A percentile compares a stretch with the other conserved stretches of the same genome.
Evolutionary conservation across 2,888 invertebrate genomes (phyloP).

Genomic region (Cantharis lateralis): DNA sequence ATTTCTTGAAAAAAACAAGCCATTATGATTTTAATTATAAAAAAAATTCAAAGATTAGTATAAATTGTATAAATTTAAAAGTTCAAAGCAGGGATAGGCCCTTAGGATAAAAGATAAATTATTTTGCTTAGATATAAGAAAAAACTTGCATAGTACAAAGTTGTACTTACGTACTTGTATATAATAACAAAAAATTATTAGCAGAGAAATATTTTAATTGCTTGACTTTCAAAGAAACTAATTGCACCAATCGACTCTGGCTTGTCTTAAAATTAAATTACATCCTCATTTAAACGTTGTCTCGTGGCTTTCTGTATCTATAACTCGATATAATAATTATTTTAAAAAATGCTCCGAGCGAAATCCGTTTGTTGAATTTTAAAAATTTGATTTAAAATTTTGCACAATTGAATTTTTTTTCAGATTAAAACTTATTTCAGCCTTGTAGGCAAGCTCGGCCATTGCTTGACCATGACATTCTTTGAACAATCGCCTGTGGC

Average conservation of each 20-base stretch:
- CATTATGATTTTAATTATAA: too few species aligned
- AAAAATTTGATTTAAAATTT: neutral
- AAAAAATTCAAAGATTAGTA: too few species aligned
- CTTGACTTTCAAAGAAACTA: neutral
- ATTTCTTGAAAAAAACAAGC: too few species aligned
- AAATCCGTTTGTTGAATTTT: neutral
- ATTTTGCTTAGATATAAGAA: neutral
- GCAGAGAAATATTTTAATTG: neutral
- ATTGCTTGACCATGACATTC: neutral
- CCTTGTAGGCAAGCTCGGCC: neutral
- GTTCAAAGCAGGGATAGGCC: neutral
- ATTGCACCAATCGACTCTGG: neutral
- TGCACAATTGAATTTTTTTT: neutral
- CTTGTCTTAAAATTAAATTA: neutral
- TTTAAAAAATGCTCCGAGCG: neutral
- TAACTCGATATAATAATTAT: neutral
- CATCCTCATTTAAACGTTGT: neutral
- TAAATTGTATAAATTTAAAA: too few species aligned
- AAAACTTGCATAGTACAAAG: neutral
- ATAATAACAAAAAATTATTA: neutral
- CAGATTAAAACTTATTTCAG: neutral
- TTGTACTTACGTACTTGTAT: neutral
- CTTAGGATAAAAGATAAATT: neutral
- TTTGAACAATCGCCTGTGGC: neutral
- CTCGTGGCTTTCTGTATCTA: neutral